A percentile compares a stretch with the other conserved stretches of the same genome.
Conservation (phyloP, 2,888 invertebrate species). For the Abrostola triplasia region DNA sequence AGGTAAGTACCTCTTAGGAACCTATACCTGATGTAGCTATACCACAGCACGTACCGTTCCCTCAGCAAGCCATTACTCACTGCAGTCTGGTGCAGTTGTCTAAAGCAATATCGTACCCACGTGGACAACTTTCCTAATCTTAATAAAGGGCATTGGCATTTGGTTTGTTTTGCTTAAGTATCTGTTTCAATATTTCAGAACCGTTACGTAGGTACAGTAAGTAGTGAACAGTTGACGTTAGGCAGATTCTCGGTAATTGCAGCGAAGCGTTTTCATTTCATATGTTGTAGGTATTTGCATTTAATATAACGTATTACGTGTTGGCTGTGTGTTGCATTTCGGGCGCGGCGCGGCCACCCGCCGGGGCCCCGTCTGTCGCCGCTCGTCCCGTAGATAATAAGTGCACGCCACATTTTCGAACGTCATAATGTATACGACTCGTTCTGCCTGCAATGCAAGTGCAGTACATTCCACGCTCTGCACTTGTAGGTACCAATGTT, state of each 20-base stretch:
- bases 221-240: conserved; percentile 3
- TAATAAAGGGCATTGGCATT: conserved; percentile 65
- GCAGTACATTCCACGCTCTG: conserved; percentile 70
- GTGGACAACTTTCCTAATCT: conserved; percentile 55
- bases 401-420: conserved; percentile 78
- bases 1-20: neutral
- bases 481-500: conserved; percentile 56
- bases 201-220: conserved; percentile 15
- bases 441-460: conserved; percentile 66
- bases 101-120: conserved; percentile 32
- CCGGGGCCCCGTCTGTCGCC: conserved; percentile 74
- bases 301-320: conserved; percentile 55
- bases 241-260: conserved; percentile 18
- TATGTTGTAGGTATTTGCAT: conserved; percentile 61
- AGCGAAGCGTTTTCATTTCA: conserved; percentile 27
- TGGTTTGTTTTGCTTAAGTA: conserved; percentile 54
- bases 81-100: conserved; percentile 34
- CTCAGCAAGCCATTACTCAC: conserved; percentile 28
- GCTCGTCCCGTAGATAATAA: conserved; percentile 79
- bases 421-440: conserved; percentile 66
- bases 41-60: conserved; percentile 10
- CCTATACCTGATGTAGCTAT: conserved; percentile 1
- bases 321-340: conserved; percentile 68
- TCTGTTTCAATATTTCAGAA: conserved; percentile 45
- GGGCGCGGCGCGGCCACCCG: conserved; percentile 78